These are phyloP conservation scores for Xylocopa sonorina DNA, from an alignment of 1,140 invertebrate genomes.

Conservation along the genomic window DNA sequence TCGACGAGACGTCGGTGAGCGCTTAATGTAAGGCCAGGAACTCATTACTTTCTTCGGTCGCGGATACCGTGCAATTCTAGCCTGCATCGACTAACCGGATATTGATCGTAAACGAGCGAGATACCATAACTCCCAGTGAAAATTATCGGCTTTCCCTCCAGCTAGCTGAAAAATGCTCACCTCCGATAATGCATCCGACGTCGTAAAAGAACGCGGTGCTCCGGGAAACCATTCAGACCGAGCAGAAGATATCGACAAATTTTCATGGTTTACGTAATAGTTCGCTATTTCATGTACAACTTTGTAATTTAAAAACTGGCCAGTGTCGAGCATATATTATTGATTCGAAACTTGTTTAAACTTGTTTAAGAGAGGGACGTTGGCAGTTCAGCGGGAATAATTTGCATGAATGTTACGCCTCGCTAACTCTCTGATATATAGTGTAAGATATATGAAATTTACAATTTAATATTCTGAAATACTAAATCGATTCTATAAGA, in stretches of 20 bases:
- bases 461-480: background rate
- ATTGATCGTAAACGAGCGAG: constrained; percentile 50
- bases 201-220: background rate
- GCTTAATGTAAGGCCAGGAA: constrained; percentile 20
- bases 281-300: no score
- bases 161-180: background rate
- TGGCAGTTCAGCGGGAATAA: no score
- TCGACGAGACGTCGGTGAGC: constrained; percentile 33
- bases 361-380: no score
- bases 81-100: constrained; percentile 39
- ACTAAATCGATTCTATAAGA: no score
- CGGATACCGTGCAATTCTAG: constrained; percentile 33
- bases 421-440: background rate
- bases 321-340: no score
- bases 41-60: constrained; percentile 51
- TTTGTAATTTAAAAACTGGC: no score
- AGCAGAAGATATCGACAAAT: no score
- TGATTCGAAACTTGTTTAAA: no score
- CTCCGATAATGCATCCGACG: background rate
- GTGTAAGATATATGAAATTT: background rate
- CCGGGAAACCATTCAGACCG: background rate
- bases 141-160: constrained; percentile 33
- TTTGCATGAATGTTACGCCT: background rate
- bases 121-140: constrained; percentile 38
- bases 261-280: no score